These are phyloP conservation scores for Drosophila sechellia DNA, from an alignment of 1,140 invertebrate genomes.

Conservation along the genomic window DNA sequence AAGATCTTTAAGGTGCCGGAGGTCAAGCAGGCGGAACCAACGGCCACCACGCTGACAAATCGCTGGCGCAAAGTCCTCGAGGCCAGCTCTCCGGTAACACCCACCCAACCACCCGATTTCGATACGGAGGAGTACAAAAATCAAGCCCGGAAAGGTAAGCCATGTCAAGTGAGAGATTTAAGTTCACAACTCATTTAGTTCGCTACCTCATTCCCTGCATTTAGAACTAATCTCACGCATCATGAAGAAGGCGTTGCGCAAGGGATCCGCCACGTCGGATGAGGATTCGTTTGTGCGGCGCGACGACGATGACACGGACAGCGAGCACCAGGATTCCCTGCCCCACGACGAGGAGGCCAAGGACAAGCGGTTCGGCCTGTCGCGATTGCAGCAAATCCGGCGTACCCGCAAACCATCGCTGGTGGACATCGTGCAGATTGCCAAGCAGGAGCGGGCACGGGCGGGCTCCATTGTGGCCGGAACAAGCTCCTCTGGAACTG, in stretches of 20 bases:
- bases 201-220: neutral
- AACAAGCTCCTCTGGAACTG: neutral
- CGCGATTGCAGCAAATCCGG: constrained; percentile 77
- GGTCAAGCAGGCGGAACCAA: constrained; percentile 86
- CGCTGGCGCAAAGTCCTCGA: constrained; percentile 84
- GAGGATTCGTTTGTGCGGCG: constrained; percentile 84
- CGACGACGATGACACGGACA: constrained; percentile 87
- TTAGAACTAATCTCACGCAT: constrained; percentile 87
- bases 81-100: constrained; percentile 79
- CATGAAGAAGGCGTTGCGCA: constrained; percentile 87
- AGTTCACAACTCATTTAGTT: constrained; percentile 24
- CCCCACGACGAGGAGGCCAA: constrained; percentile 86
- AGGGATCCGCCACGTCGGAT: constrained; percentile 86
- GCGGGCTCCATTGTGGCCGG: constrained; percentile 62
- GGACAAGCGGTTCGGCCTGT: constrained; percentile 67
- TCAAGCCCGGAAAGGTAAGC: constrained; percentile 79
- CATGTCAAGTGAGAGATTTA: neutral
- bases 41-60: constrained; percentile 73
- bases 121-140: constrained; percentile 82
- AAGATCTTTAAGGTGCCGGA: constrained; percentile 95
- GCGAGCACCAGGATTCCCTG: constrained; percentile 88
- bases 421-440: constrained; percentile 82
- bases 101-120: constrained; percentile 77
- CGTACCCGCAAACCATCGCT: constrained; percentile 78
- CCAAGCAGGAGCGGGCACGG: constrained; percentile 74